Base-by-base conservation (phyloP, 2,888 invertebrate genomes). In the Synergus itoensis region DNA sequence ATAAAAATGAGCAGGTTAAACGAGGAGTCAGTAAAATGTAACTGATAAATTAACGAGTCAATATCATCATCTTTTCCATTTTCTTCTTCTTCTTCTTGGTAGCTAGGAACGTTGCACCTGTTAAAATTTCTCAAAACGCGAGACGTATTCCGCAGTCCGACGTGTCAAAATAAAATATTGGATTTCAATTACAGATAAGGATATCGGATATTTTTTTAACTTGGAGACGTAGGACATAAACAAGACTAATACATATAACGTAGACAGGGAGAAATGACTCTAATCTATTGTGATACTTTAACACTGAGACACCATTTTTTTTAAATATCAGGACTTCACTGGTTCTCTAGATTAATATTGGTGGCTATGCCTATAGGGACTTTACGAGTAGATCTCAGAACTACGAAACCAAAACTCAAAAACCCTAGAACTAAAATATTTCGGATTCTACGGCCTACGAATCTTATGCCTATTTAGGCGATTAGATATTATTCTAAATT, bases 401-500 rank as follows among this genome's bases (percentile, higher is more conserved):
- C 73, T 73, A 73, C n/a, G 73, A 36, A 69, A 69, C 28, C 45
- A 69, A 69, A 64, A 64, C 67, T 69, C 14, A 69, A 69, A 69
- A 73, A 53, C 21, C 73, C 73, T 73, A 73, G 16, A 48, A 73
- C 73, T 60, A 60, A 21, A 21, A 60, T 48, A 73, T 73, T 4
- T 73, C 36, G 16, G 8, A 28, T 36, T 69, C 69, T 69, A 69
- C 48, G 3, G 16, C 14, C 67, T 67, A 67, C 21, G 18, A 69
- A 40, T n/a, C 7, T 73, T 21, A 14, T 53, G 16, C 53, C n/a
- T 53, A 36, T 28, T 73, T 48, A 36, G 48, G 60, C 60, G 60
- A 73, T 73, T 73, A 73, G 36, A 60, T 60, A 21, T 21, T 21
- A 21, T 60, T 60, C 21, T 69, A 69, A 69, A 45, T 48, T 48